Percentiles rank a stretch among this genome's conserved stretches.
Evolutionary conservation across 1,140 invertebrate genomes (phyloP).

Genomic region (Alviniconcha marisindica): DNA sequence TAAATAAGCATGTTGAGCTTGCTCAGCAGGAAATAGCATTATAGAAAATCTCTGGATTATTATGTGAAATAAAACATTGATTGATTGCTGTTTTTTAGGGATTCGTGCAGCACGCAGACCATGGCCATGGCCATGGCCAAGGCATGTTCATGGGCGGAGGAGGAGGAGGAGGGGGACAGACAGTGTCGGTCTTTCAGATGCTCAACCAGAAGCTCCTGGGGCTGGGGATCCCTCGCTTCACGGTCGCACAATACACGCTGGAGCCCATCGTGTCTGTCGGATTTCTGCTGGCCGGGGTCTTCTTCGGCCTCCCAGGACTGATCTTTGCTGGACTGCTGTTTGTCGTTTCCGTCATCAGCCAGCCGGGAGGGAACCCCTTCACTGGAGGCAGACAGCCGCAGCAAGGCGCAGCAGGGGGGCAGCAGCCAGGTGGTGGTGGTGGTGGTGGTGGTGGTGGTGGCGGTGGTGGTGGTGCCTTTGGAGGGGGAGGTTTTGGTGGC

Average conservation of each 20-base stretch:
- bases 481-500: conserved; percentile 30
- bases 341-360: conserved; percentile 56
- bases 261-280: conserved; percentile 65
- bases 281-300: conserved; percentile 56
- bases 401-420: background rate
- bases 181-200: conserved; percentile 58
- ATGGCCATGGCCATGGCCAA: conserved; percentile 28
- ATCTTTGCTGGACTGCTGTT: conserved; percentile 62
- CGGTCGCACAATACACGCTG: conserved; percentile 54
- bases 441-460: conserved; percentile 2
- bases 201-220: conserved; percentile 61
- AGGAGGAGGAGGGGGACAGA: conserved; percentile 41
- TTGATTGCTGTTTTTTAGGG: conserved; percentile 36
- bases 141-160: conserved; percentile 33
- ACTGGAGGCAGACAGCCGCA: conserved; percentile 36
- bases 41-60: too few relatives aligned
- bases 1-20: too few relatives aligned
- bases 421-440: conserved; percentile 1
- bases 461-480: too few relatives aligned
- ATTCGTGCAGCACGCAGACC: conserved; percentile 48
- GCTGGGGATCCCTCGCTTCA: conserved; percentile 59
- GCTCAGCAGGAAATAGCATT: too few relatives aligned
- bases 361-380: conserved; percentile 42
- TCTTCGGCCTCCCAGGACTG: conserved; percentile 63
- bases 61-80: too few relatives aligned